phyloP scores from a whole-genome alignment of 2,113 vertebrate species.

The Bos javanicus region DNA sequence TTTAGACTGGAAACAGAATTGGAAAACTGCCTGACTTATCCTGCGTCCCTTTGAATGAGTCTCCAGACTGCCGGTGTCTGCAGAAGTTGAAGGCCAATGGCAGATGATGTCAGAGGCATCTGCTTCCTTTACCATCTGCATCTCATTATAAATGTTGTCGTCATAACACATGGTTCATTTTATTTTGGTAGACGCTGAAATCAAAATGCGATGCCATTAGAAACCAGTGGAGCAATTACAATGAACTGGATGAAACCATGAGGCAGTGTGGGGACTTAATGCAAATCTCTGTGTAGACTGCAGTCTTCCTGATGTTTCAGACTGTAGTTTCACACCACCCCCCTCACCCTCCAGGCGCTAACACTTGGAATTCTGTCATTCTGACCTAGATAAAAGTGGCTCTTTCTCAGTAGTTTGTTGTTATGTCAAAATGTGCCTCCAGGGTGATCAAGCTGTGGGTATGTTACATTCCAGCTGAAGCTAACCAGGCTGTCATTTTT shows the following conservation, averaged over 20 bases:
- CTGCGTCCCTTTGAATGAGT: constrained; percentile 68
- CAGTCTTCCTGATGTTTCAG: constrained; percentile 46
- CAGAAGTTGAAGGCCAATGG: constrained; percentile 72
- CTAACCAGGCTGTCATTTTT: constrained; percentile 54
- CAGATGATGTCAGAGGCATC: constrained; percentile 72
- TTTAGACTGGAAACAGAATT: neutral
- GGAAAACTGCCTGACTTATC: constrained; percentile 56
- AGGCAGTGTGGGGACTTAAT: constrained; percentile 46
- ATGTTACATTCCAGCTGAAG: constrained; percentile 53
- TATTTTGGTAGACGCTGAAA: constrained; percentile 58
- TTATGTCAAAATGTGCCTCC: constrained; percentile 66
- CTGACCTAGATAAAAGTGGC: constrained; percentile 68
- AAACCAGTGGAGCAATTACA: constrained; percentile 55
- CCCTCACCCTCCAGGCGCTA: neutral
- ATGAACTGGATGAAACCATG: constrained; percentile 53
- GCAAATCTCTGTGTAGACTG: constrained; percentile 49
- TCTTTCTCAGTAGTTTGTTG: constrained; percentile 64
- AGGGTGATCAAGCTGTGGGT: constrained; percentile 63
- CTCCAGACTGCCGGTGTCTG: constrained; percentile 71
- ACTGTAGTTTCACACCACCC: constrained; percentile 18
- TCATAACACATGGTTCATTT: constrained; percentile 62
- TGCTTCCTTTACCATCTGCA: constrained; percentile 74
- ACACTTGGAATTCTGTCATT: constrained; percentile 55
- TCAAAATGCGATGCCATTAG: constrained; percentile 58
- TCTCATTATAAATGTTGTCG: constrained; percentile 69